phyloP scores from a whole-genome alignment of 2,113 vertebrate species.

The Passer montanus region DNA sequence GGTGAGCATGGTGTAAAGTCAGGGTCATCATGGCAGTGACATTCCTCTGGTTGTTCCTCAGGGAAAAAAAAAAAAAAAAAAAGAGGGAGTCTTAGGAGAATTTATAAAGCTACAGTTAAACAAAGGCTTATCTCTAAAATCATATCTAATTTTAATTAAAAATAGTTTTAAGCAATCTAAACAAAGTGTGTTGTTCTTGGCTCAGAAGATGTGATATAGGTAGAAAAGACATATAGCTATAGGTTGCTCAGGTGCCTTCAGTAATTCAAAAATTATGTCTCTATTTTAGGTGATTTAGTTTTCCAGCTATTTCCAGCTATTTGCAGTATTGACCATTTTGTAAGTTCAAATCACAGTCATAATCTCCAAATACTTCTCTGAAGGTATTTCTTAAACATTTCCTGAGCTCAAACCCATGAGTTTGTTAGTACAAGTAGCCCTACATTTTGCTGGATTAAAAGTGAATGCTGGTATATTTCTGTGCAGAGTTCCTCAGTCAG shows the following conservation, averaged over 20 bases:
- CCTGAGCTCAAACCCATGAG: not conserved
- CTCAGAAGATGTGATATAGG: not conserved
- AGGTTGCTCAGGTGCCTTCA: not conserved
- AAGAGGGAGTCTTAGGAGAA: accelerated
- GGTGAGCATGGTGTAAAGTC: not conserved
- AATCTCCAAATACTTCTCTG: not conserved
- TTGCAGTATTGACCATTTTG: not conserved
- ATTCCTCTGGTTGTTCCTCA: not conserved
- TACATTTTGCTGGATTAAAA: not conserved
- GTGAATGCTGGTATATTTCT: not conserved
- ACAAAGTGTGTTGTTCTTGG: accelerated
- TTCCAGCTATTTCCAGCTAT: not conserved
- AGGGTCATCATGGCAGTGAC: not conserved
- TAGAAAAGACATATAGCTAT: not conserved
- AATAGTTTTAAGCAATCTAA: not conserved
- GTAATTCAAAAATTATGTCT: not conserved
- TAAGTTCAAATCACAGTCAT: not conserved
- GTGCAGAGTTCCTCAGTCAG: not conserved
- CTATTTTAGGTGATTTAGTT: not conserved
- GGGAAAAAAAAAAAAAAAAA: not conserved
- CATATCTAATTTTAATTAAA: not conserved
- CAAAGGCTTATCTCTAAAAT: not conserved
- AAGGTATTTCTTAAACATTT: not conserved
- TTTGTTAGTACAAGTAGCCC: not conserved
- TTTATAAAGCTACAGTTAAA: not conserved